These are phyloP conservation scores for Thunnus thynnus DNA, from an alignment of 2,113 vertebrate species.

Conservation along the genomic window DNA sequence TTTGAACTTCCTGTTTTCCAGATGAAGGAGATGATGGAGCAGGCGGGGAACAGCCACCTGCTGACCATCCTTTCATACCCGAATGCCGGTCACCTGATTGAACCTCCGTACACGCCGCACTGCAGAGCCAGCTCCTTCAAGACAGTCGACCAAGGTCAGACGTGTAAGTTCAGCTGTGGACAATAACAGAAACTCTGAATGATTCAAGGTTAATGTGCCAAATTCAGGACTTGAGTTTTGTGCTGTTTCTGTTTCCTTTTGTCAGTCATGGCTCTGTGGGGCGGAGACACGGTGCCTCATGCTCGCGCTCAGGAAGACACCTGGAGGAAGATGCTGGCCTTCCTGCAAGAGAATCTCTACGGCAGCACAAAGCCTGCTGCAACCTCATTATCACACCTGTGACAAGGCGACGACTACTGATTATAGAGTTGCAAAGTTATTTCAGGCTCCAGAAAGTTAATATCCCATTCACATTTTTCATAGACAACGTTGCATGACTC, in stretches of 20 bases:
- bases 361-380: too few relatives aligned
- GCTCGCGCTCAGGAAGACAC: conserved; percentile 79
- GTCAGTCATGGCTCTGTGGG: conserved; percentile 77
- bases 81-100: conserved; percentile 23
- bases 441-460: too few relatives aligned
- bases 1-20: conserved; percentile 34
- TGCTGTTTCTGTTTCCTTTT: too few relatives aligned
- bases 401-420: too few relatives aligned
- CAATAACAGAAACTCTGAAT: too few relatives aligned
- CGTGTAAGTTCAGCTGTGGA: conserved; percentile 37
- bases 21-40: conserved; percentile 83
- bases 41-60: conserved; percentile 79
- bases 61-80: conserved; percentile 80
- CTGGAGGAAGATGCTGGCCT: conserved; percentile 81
- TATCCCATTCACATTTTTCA: too few relatives aligned
- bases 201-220: too few relatives aligned
- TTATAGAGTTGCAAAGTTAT: too few relatives aligned
- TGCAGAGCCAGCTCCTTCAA: conserved; percentile 48
- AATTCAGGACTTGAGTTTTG: too few relatives aligned
- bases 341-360: conserved; percentile 78
- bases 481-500: too few relatives aligned
- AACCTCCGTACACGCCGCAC: conserved; percentile 79
- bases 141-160: fast-evolving
- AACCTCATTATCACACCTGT: too few relatives aligned
- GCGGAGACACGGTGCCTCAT: conserved; percentile 73